Base-by-base conservation (phyloP, 2,113 vertebrate species). In the Colistium nudipinnis region DNA sequence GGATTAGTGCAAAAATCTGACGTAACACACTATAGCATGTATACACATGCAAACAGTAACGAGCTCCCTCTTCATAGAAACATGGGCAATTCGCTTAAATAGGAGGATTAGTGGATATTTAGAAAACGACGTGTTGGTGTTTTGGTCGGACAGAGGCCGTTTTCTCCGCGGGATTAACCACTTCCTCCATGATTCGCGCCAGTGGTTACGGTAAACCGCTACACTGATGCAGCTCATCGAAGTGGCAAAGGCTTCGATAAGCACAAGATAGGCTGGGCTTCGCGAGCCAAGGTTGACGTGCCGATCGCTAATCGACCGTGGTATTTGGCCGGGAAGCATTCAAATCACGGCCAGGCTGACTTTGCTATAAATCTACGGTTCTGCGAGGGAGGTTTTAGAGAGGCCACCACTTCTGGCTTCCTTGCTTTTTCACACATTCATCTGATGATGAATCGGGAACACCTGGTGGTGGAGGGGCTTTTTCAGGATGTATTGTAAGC, bases 1-100 rank as follows among this genome's bases (percentile, higher is more conserved):
- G 78, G 78, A 85, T 87, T 80, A 85, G 64, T 48, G 67, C 27
- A 33, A n/a, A n/a, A n/a, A n/a, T n/a, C n/a, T n/a, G n/a, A n/a
- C n/a, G n/a, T n/a, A n/a, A 7, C 17, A 48, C 25, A 45, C 17
- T 12, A 0, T 0, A 13, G 2, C 11, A 51, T 7, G 17, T 2
- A 31, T 3, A 14, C 19, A 36, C 44, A 52, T 4, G 13, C 9
- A 45, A 6, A 30, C 14, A 31, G 10, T 6, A 47, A 56, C 45
- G 25, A 12, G 19, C 25, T 57, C 13, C n/a, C n/a, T n/a, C n/a
- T n/a, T n/a, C 45, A 62, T 30, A 39, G 43, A 64, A 74, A 41
- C 27, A 25, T 51, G 41, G 8, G 22, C 53, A 74, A 86, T 81
- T 78, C 70, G 30, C 81, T 38, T 61, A 24, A 79, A 69, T 53